Evolutionary conservation across 1,140 invertebrate species (phyloP).

Genomic region (Drosophila azteca): DNA sequence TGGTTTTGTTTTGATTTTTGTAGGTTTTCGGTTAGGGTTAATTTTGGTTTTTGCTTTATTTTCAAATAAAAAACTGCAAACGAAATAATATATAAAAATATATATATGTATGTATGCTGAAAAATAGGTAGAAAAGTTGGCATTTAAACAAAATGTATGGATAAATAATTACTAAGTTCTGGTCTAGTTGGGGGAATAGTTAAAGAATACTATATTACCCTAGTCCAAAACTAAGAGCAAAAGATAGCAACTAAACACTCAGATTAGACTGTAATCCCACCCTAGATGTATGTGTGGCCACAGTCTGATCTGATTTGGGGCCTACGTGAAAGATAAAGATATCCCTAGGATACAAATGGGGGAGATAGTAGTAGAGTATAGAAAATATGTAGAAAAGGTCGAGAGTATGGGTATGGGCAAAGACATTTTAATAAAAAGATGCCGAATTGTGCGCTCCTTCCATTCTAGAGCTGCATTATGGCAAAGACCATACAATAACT

Average conservation of each 20-base stretch:
- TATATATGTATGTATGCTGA: slow-evolving; percentile 44
- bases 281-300: slow-evolving; percentile 1
- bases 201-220: slow-evolving; percentile 44
- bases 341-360: slow-evolving; percentile 38
- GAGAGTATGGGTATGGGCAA: slow-evolving; percentile 1
- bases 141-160: slow-evolving; percentile 68
- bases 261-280: slow-evolving; percentile 22
- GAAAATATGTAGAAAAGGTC: slow-evolving; percentile 7
- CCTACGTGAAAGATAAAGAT: slow-evolving; percentile 11
- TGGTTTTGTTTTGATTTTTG: slow-evolving; percentile 44
- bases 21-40: slow-evolving; percentile 67
- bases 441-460: no score
- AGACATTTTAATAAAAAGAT: no score
- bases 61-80: slow-evolving; percentile 74
- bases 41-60: slow-evolving; percentile 44
- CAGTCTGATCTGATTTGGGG: slow-evolving; percentile 6
- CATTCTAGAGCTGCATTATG: no score
- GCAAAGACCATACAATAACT: no score
- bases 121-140: slow-evolving; percentile 81
- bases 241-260: slow-evolving; percentile 17
- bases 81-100: slow-evolving; percentile 68
- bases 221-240: slow-evolving; percentile 41
- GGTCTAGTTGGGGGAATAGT: slow-evolving; percentile 20
- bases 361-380: slow-evolving; percentile 1
- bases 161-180: slow-evolving; percentile 56